Conservation (phyloP, 1,140 invertebrate species). For the Cotesia vestalis region DNA sequence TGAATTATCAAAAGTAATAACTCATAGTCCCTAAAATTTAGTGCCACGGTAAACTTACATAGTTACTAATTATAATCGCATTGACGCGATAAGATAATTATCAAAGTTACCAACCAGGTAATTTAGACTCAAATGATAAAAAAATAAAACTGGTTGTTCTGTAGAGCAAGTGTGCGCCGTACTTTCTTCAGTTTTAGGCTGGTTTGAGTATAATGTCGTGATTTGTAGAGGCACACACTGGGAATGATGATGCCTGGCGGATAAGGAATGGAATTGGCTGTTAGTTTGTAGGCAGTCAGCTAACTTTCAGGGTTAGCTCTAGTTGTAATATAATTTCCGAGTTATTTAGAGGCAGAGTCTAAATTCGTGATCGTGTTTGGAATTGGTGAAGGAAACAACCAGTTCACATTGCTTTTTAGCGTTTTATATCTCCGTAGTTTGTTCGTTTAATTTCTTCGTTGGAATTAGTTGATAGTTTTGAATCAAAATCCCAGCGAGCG, state of each 20-base stretch:
- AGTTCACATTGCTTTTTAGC: constrained; percentile 23
- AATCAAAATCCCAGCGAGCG: constrained; percentile 3
- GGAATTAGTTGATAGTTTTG: not conserved
- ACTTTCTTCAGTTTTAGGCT: too few species aligned
- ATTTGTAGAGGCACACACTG: not conserved
- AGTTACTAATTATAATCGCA: constrained; percentile 1
- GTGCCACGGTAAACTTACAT: not conserved
- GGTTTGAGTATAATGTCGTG: constrained; percentile 6
- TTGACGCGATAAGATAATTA: constrained; percentile 31
- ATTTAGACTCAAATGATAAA: not conserved
- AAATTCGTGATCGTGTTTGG: constrained; percentile 34
- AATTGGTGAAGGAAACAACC: constrained; percentile 33
- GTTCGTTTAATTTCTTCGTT: constrained; percentile 4
- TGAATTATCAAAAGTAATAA: too few species aligned
- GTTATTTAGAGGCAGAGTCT: constrained; percentile 35
- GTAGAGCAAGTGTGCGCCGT: too few species aligned
- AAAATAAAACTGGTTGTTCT: not conserved
- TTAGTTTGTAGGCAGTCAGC: not conserved
- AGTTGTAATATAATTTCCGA: constrained; percentile 41
- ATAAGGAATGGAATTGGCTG: constrained; percentile 27
- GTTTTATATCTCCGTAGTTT: not conserved
- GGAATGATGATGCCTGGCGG: constrained; percentile 10
- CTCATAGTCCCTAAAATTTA: not conserved
- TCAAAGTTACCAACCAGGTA: constrained; percentile 8
- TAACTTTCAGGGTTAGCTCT: constrained; percentile 39